Conservation (phyloP, 2,113 vertebrate species). For the Podocnemis expansa region DNA sequence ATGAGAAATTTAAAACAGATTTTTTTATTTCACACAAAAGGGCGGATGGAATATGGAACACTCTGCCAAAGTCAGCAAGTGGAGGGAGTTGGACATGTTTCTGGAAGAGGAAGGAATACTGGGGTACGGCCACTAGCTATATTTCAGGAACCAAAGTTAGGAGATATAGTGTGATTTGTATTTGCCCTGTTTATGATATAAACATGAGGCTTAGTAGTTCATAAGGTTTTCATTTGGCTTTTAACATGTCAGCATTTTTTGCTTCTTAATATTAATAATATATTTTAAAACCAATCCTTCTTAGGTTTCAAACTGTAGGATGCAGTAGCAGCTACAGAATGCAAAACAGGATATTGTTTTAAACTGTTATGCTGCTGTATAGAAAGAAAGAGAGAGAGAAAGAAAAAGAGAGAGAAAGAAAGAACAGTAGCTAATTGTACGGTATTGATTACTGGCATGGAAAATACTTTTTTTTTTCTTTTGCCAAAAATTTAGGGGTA, state of each 20-base stretch:
- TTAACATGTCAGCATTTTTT: conserved; percentile 17
- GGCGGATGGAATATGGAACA: conserved; percentile 51
- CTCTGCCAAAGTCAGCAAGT: conserved; percentile 71
- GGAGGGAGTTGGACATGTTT: conserved; percentile 59
- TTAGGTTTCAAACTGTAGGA: conserved; percentile 26
- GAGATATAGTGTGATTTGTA: conserved; percentile 40
- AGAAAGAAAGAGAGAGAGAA: no score
- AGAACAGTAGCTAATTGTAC: conserved; percentile 1
- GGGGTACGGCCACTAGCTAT: conserved; percentile 56
- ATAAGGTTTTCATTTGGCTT: conserved; percentile 53
- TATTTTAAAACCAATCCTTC: not conserved
- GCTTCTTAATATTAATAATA: conserved; percentile 32
- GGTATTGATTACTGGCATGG: conserved; percentile 42
- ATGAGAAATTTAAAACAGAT: conserved; percentile 63
- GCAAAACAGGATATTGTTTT: not conserved
- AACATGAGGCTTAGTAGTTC: conserved; percentile 29
- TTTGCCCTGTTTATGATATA: conserved; percentile 40
- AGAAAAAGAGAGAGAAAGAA: not conserved
- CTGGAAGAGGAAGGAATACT: conserved; percentile 63
- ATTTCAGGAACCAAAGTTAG: conserved; percentile 45
- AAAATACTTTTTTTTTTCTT: conserved; percentile 34
- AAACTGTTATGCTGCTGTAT: not conserved
- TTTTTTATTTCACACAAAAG: conserved; percentile 52
- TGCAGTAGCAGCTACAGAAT: not conserved
- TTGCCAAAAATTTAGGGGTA: conserved; percentile 54